Evolutionary conservation across 2,888 invertebrate genomes (phyloP).

Genomic region (Antheraea assamensis): DNA sequence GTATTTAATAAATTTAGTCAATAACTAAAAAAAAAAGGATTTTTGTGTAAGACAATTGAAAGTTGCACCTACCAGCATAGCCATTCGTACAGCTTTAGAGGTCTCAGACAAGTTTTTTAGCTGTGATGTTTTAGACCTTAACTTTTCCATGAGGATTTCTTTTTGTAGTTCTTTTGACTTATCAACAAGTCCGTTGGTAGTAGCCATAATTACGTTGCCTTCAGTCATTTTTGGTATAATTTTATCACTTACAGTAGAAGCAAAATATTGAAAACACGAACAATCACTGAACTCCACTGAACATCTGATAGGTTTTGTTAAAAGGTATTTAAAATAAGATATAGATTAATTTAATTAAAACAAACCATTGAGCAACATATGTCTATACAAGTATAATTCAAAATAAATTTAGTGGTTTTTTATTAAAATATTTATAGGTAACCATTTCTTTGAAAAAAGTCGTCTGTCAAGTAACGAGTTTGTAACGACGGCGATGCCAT

Average conservation of each 20-base stretch:
- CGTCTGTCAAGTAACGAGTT: slow-evolving; percentile 47
- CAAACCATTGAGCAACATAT: slow-evolving; percentile 10
- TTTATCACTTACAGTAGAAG: slow-evolving; percentile 38
- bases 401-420: slow-evolving; percentile 22
- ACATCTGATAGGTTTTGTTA: slow-evolving; percentile 50
- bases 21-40: neutral
- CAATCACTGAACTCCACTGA: slow-evolving; percentile 41
- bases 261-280: slow-evolving; percentile 44
- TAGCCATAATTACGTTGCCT: slow-evolving; percentile 59
- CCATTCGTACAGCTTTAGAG: slow-evolving; percentile 93
- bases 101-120: slow-evolving; percentile 92
- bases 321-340: slow-evolving; percentile 27
- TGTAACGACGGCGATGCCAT: slow-evolving; percentile 51
- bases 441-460: slow-evolving; percentile 38
- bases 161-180: slow-evolving; percentile 84
- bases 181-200: slow-evolving; percentile 61
- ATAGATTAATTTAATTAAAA: slow-evolving; percentile 29
- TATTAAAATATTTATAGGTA: slow-evolving; percentile 25
- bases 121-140: slow-evolving; percentile 91
- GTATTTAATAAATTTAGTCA: neutral
- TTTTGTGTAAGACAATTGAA: neutral
- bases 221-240: slow-evolving; percentile 60
- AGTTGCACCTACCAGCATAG: slow-evolving; percentile 85
- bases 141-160: slow-evolving; percentile 95
- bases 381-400: neutral